Evolutionary conservation across 2,113 vertebrate species (phyloP), one percentile per base, ranked within the genome.

Genomic region (Cnemophilus loriae): DNA sequence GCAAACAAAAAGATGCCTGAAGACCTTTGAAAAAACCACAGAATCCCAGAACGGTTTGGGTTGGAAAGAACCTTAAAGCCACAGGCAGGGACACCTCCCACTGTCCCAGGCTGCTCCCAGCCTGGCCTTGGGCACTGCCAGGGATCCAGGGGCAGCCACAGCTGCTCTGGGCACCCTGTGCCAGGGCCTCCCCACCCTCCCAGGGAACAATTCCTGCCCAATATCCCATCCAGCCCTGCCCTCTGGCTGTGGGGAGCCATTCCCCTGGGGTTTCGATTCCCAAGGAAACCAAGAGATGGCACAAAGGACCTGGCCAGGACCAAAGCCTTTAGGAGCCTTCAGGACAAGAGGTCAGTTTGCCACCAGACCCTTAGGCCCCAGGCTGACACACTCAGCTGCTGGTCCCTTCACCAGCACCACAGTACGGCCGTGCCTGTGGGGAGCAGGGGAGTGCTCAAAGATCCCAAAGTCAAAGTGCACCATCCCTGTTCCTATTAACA

Each of bases 371-470:
- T 13, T 1, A 14, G 64, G 52, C 7, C 16, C 84, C 44, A 56
- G 35, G 70, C 20, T 59, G 33, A 11, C 41, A 41, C 67, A 18
- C 61, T 41, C 22, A 57, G 41, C 75, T n/a, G 46, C 10, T 5
- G 12, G 24, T 22, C 35, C 23, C 30, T 39, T 41, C 37, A 3
- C 1, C 77, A 57, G 56, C 74, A 6, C 64, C 2, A 28, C 59
- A n/a, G 10, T 1, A 16, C 0, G 0, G 12, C 46, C 15, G 0
- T 3, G 32, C 32, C 53, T 22, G 42, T 0, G 13, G 53, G 74
- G 75, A 77, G 56, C 56, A 78, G 35, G 44, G 63, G 37, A 77
- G 55, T 11, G 37, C 50, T 81, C 37, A 7, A 39, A 49, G 41
- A n/a, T 33, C 30, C 30, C 30, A 39, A 57, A 73, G 39, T 6